These are phyloP conservation scores for Polyploca ridens DNA, from an alignment of 2,888 invertebrate species.

Conservation along the genomic window DNA sequence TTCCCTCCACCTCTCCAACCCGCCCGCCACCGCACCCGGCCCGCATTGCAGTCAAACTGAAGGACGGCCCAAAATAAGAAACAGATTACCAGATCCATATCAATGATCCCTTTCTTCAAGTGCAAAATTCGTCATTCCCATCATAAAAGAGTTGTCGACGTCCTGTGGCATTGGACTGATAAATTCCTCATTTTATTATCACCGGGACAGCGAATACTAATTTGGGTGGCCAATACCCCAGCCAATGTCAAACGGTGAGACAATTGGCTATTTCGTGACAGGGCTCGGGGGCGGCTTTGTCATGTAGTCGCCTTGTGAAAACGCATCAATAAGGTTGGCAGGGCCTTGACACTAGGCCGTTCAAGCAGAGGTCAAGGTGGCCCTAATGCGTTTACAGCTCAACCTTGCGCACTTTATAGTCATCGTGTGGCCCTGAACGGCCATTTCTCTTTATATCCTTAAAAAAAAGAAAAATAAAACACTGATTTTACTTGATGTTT, in stretches of 20 bases:
- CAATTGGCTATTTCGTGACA: constrained; percentile 55
- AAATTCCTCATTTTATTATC: constrained; percentile 36
- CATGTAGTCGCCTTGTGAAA: constrained; percentile 48
- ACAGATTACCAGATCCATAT: constrained; percentile 49
- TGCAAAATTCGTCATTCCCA: constrained; percentile 31
- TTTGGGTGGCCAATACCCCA: constrained; percentile 41
- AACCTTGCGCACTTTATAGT: constrained; percentile 66
- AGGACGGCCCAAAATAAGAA: constrained; percentile 62
- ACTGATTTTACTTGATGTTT: constrained; percentile 42
- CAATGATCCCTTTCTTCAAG: constrained; percentile 36
- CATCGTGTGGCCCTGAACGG: constrained; percentile 50
- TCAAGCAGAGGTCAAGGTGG: constrained; percentile 66
- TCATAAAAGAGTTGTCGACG: constrained; percentile 41
- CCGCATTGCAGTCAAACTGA: constrained; percentile 80
- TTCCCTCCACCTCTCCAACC: constrained; percentile 40
- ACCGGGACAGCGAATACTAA: constrained; percentile 45
- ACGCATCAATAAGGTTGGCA: constrained; percentile 52
- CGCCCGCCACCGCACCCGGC: constrained; percentile 52
- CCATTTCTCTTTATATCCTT: constrained; percentile 47
- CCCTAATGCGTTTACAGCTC: constrained; percentile 63
- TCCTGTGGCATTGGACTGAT: constrained; percentile 35
- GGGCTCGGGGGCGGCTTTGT: constrained; percentile 44
- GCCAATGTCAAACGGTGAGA: constrained; percentile 40
- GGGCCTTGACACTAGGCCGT: constrained; percentile 64
- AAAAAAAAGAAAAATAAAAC: constrained; percentile 54